phyloP scores from a whole-genome alignment of 2,888 invertebrate genomes.

The Sinotaia quadrata region DNA sequence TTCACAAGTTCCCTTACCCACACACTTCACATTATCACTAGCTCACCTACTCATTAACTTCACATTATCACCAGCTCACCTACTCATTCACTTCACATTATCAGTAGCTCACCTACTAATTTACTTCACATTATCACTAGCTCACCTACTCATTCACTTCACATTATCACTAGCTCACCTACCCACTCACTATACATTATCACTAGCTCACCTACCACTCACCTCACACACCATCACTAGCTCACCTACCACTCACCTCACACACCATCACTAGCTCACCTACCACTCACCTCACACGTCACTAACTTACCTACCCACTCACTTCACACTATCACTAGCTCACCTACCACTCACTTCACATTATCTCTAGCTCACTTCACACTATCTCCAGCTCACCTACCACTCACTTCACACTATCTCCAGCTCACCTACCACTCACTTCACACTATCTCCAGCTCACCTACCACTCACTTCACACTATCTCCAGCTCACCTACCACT shows the following conservation, averaged over 20 bases:
- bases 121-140: too few relatives aligned
- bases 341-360: neutral
- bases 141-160: neutral
- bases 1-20: too few relatives aligned
- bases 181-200: neutral
- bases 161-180: neutral
- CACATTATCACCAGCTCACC: too few relatives aligned
- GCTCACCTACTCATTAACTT: too few relatives aligned
- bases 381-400: neutral
- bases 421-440: too few relatives aligned
- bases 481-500: too few relatives aligned
- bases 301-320: neutral
- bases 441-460: too few relatives aligned
- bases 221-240: neutral
- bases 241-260: neutral
- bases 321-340: neutral
- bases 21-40: too few relatives aligned
- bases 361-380: neutral
- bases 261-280: neutral
- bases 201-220: neutral
- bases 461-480: too few relatives aligned
- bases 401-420: too few relatives aligned
- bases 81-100: too few relatives aligned
- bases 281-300: neutral
- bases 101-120: too few relatives aligned